Base-by-base conservation (phyloP, 2,113 vertebrate species). In the Lipophrys pholis region DNA sequence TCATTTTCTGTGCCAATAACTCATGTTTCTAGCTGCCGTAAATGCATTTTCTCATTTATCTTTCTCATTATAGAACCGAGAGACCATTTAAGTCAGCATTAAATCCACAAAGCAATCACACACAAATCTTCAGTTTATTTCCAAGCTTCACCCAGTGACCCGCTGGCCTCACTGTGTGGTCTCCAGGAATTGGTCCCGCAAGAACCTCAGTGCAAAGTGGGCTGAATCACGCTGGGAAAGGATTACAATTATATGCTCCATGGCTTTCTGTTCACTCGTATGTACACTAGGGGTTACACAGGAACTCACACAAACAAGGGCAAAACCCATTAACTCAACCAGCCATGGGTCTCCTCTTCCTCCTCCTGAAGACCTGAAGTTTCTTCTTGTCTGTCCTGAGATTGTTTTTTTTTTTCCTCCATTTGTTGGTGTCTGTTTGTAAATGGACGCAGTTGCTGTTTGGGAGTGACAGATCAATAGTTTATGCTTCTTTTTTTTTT, bases 181-280 rank as follows among this genome's bases (percentile, higher is more conserved):
- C 77, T 57, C 66, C 46, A 43, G 6, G 15, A 51, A 12, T 2
- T 52, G 39, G 63, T 36, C 58, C 55, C 62, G 65, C 55, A 50
- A 63, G 55, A 60, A 69, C 48, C 36, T 68, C 83, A 79, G 41
- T 7, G 35, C 12, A 42, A 64, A 76, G 55, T 40, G 43, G 54
- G 12, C 67, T 55, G 82, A 60, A 56, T 81, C 70, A 71, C 10
- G 58, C 68, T 76, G 79, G 52, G 73, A 79, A 67, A 78, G 72
- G 83, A 88, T 88, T 84, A 81, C 46, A 84, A 69, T 78, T 74
- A 74, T 78, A 66, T 82, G 78, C 63, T 87, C 43, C 2, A 56
- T 51, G 48, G 56, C 15, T 55, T 61, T 57, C 57, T 56, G 43
- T 42, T 57, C 40, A 30, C 17, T n/a, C 38, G 38, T 30, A 58